phyloP scores from a whole-genome alignment of 2,797 vertebrate species.

The Mus spretus region DNA sequence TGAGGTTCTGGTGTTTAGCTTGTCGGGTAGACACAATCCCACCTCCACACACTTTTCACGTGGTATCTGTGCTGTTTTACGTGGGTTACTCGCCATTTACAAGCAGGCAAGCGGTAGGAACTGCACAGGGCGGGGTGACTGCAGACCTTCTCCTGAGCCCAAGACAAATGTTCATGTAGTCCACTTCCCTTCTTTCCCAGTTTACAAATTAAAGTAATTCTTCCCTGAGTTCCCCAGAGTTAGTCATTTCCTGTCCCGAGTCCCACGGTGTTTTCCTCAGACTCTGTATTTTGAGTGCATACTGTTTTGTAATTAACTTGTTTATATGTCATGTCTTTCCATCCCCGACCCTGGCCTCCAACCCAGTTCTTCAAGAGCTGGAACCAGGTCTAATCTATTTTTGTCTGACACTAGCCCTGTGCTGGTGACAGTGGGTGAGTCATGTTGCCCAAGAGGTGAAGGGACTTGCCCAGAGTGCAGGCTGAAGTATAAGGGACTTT shows the following conservation, averaged over 20 bases:
- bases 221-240: conserved; percentile 70
- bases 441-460: conserved; percentile 59
- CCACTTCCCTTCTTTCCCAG: conserved; percentile 51
- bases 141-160: not conserved
- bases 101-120: not conserved
- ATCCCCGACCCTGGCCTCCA: conserved; percentile 49
- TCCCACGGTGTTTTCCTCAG: conserved; percentile 68
- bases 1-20: not conserved
- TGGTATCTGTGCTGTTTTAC: not conserved
- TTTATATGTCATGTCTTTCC: conserved; percentile 77
- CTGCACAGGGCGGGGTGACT: not conserved
- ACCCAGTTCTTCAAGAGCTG: conserved; percentile 68
- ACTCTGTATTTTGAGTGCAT: conserved; percentile 71
- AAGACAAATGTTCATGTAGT: not conserved
- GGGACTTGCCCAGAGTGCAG: conserved; percentile 66
- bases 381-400: conserved; percentile 69
- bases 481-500: conserved; percentile 26
- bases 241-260: conserved; percentile 83
- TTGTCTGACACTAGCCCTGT: conserved; percentile 54
- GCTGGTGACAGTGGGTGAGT: conserved; percentile 76
- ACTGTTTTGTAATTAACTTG: conserved; percentile 78
- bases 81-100: not conserved
- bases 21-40: not conserved
- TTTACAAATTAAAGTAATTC: conserved; percentile 73
- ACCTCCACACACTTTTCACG: not conserved